phyloP scores from a whole-genome alignment of 1,140 invertebrate genomes.

The Physella acuta region DNA sequence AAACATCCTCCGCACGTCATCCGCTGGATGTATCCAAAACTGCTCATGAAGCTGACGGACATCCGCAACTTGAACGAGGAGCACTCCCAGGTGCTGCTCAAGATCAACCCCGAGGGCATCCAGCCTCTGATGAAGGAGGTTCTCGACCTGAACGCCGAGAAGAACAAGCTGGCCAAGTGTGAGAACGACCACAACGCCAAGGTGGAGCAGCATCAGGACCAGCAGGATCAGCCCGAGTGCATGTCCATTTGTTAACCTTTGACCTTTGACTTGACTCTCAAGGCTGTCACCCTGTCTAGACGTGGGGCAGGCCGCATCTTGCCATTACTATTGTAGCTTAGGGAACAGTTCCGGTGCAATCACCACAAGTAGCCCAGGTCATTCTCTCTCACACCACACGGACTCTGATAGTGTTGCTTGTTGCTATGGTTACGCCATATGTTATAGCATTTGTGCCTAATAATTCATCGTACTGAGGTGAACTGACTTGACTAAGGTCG shows the following conservation, averaged over 20 bases:
- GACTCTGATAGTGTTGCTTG: no score
- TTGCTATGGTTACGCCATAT: no score
- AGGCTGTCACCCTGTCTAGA: neutral
- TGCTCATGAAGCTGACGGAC: slow-evolving; percentile 64
- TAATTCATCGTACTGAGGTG: no score
- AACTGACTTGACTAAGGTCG: no score
- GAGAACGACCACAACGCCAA: slow-evolving; percentile 13
- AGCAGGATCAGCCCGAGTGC: slow-evolving; percentile 11
- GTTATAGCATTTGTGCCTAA: no score
- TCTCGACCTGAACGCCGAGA: slow-evolving; percentile 54
- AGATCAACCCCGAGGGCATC: slow-evolving; percentile 59
- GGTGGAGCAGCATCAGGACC: slow-evolving; percentile 5
- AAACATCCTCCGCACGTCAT: slow-evolving; percentile 57
- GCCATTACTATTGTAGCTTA: no score
- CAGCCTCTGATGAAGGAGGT: slow-evolving; percentile 62
- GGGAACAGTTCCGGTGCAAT: no score
- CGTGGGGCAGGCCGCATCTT: slow-evolving; percentile 7
- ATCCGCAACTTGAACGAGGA: slow-evolving; percentile 65
- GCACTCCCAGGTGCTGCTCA: slow-evolving; percentile 63
- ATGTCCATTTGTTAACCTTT: slow-evolving; percentile 17
- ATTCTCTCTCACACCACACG: no score
- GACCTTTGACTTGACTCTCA: neutral
- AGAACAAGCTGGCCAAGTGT: slow-evolving; percentile 28
- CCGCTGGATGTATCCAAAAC: slow-evolving; percentile 60
- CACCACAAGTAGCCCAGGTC: no score